phyloP scores from a whole-genome alignment of 2,797 vertebrate genomes.

The Anguilla anguilla region DNA sequence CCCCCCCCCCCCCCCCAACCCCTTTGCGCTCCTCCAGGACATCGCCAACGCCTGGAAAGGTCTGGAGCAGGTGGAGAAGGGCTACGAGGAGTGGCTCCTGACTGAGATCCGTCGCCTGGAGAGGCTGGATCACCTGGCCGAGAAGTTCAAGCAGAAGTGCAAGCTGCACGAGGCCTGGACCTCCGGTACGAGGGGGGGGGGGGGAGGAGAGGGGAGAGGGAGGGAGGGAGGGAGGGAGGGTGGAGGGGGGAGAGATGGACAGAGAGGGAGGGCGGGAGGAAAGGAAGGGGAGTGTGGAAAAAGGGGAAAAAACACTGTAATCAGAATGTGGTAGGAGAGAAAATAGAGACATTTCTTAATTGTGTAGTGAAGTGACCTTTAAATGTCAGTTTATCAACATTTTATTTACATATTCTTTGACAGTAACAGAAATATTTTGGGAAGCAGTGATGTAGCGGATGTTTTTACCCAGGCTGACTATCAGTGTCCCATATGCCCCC shows the following conservation, averaged over 20 bases:
- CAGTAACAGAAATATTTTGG: background rate
- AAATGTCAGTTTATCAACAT: too few relatives aligned
- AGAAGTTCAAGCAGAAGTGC: constrained; percentile 92
- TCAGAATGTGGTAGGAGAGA: background rate
- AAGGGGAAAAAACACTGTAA: background rate
- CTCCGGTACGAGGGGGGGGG: background rate
- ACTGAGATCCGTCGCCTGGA: constrained; percentile 87
- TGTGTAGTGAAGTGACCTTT: too few relatives aligned
- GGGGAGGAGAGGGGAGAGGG: background rate
- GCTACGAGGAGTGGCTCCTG: constrained; percentile 90
- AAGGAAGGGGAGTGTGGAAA: background rate
- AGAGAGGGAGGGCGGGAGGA: background rate
- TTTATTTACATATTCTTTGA: background rate
- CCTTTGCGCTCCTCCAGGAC: constrained; percentile 67
- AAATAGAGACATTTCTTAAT: background rate
- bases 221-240: background rate
- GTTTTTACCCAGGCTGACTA: background rate
- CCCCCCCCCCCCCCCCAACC: too few relatives aligned
- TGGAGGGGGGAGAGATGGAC: too few relatives aligned
- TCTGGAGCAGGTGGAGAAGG: constrained; percentile 87
- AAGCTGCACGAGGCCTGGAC: constrained; percentile 85
- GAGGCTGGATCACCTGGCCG: constrained; percentile 86
- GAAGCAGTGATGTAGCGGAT: background rate
- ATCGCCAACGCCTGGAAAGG: constrained; percentile 89
- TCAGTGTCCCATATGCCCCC: background rate